phyloP scores from a whole-genome alignment of 2,888 invertebrate species.

The Odontocolon sp. region DNA sequence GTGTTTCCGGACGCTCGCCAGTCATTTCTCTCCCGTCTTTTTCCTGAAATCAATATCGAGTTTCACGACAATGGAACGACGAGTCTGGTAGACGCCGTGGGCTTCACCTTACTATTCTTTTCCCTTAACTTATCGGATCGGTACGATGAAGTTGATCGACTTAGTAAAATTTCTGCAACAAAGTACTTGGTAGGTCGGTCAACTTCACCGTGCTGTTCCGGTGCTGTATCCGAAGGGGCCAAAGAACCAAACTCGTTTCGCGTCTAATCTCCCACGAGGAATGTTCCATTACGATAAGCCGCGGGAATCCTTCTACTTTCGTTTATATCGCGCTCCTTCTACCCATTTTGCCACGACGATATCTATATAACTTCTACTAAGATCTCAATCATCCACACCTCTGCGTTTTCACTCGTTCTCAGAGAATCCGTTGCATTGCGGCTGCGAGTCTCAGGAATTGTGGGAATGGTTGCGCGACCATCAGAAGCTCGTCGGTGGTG shows the following conservation, averaged over 20 bases:
- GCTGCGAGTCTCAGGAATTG: conserved; percentile 94
- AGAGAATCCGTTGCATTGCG: conserved; percentile 95
- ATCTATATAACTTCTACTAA: neutral
- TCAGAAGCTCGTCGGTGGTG: conserved; percentile 87
- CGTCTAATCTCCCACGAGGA: conserved; percentile 24
- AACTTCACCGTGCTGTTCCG: too few relatives aligned
- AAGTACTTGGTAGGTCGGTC: too few relatives aligned
- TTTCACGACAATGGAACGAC: conserved; percentile 62
- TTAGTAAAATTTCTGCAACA: too few relatives aligned
- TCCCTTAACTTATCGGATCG: too few relatives aligned
- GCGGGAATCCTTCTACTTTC: conserved; percentile 18
- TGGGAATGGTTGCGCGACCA: conserved; percentile 97
- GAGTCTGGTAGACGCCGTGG: neutral
- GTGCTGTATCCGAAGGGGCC: neutral
- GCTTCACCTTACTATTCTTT: neutral
- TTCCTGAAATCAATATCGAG: conserved; percentile 67
- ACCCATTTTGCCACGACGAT: conserved; percentile 27
- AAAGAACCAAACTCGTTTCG: conserved; percentile 10
- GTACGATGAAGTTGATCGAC: too few relatives aligned
- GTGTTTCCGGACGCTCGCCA: conserved; percentile 36
- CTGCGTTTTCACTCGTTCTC: conserved; percentile 67
- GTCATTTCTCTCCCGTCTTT: conserved; percentile 67
- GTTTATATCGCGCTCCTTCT: conserved; percentile 51
- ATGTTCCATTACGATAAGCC: conserved; percentile 29
- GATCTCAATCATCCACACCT: neutral